These are phyloP conservation scores for Neomorphus geoffroyi DNA, from an alignment of 2,797 vertebrate genomes.

Conservation along the genomic window DNA sequence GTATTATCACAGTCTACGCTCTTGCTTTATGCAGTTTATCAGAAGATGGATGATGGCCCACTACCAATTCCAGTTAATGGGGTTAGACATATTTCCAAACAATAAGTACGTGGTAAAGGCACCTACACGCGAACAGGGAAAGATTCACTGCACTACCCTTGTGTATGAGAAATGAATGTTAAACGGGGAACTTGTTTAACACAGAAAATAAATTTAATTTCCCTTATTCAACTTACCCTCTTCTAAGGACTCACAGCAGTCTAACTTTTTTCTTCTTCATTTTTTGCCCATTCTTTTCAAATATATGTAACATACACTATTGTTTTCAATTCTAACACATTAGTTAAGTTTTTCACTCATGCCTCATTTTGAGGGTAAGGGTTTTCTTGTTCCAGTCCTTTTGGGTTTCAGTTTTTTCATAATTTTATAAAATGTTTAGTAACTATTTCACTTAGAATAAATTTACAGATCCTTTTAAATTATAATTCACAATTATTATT, in stretches of 20 bases:
- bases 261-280: background rate
- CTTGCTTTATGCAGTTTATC: background rate
- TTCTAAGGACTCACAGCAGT: background rate
- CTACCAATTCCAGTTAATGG: background rate
- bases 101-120: background rate
- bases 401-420: background rate
- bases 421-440: background rate
- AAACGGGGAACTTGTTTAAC: background rate
- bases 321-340: background rate
- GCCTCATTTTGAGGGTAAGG: background rate
- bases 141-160: background rate
- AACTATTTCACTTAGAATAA: background rate
- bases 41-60: conserved; percentile 14
- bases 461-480: background rate
- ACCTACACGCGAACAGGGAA: background rate
- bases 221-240: background rate
- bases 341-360: background rate
- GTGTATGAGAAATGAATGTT: background rate
- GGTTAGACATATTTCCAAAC: background rate
- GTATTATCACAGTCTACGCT: background rate
- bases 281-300: background rate
- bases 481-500: background rate
- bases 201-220: background rate
- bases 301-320: background rate
- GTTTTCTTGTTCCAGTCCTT: background rate